Conservation (phyloP, 2,797 vertebrate species). For the Artibeus lituratus region DNA sequence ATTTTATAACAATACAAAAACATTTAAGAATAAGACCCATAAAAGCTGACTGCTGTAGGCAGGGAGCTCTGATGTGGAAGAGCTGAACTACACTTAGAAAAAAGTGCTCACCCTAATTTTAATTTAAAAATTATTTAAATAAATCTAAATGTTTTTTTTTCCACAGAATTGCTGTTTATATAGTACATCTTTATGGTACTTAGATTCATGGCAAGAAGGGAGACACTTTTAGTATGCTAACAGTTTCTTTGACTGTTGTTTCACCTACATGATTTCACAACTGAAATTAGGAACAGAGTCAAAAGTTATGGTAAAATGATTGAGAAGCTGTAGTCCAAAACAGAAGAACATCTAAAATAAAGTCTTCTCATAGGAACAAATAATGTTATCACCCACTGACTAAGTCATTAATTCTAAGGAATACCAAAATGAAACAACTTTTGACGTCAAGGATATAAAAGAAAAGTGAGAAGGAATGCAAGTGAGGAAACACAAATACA, state of each 20-base stretch:
- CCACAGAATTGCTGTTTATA: conserved; percentile 7
- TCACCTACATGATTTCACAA: conserved; percentile 13
- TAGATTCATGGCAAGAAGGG: not conserved
- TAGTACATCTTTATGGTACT: not conserved
- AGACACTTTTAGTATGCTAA: conserved; percentile 13
- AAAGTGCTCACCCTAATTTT: not conserved
- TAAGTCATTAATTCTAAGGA: conserved; percentile 41
- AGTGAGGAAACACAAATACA: conserved; percentile 18
- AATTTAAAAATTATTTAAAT: not conserved
- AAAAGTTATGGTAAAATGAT: conserved; percentile 14
- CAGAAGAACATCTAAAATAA: conserved; percentile 5
- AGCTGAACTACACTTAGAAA: not conserved
- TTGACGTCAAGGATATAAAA: not conserved
- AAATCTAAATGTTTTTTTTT: conserved; percentile 13
- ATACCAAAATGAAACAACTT: not conserved
- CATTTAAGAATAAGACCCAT: not conserved
- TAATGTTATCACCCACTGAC: conserved; percentile 2
- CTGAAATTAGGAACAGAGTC: conserved; percentile 2
- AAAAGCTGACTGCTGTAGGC: not conserved
- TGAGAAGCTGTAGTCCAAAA: not conserved
- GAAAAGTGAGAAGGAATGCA: conserved; percentile 18
- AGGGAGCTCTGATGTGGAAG: not conserved
- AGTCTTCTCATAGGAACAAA: conserved; percentile 14
- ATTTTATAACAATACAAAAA: not conserved
- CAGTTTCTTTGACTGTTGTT: not conserved